Conservation (phyloP, 2,888 invertebrate species). For the Oligia strigilis region DNA sequence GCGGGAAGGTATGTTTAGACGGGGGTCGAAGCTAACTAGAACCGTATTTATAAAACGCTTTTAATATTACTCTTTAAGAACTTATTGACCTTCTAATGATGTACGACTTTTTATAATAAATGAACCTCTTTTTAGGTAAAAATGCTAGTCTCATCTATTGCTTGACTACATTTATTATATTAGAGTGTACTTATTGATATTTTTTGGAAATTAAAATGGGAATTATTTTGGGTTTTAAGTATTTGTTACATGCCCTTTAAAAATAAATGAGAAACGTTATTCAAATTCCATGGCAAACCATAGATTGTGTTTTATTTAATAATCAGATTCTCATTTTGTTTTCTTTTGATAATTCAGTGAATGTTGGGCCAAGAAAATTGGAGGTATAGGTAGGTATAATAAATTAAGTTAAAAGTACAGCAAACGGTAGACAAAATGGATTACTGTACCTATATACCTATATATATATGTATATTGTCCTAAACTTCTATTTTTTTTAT, state of each 20-base stretch:
- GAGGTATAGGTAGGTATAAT: too few species aligned
- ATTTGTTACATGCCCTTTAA: background rate
- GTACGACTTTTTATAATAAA: background rate
- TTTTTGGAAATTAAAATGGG: too few species aligned
- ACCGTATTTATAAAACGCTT: slow-evolving; percentile 14
- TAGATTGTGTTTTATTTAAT: background rate
- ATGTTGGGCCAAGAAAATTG: background rate
- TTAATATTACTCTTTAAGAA: background rate
- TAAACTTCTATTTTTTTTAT: background rate
- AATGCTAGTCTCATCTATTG: too few species aligned
- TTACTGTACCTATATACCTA: background rate
- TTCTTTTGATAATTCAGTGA: background rate
- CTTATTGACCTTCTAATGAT: background rate
- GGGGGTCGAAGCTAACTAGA: slow-evolving; percentile 40
- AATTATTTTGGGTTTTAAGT: too few species aligned
- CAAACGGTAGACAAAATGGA: too few species aligned
- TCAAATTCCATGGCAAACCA: too few species aligned
- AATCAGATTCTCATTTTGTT: background rate
- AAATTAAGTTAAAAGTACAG: too few species aligned
- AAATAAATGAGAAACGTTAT: background rate
- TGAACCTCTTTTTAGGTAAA: background rate
- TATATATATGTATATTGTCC: too few species aligned
- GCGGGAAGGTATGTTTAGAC: slow-evolving; percentile 22
- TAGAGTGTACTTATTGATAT: too few species aligned
- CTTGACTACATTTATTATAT: too few species aligned